Percentiles rank a stretch among this genome's conserved stretches.
These are phyloP conservation scores for Hypotaenidia okinawae DNA, from an alignment of 2,797 vertebrate species.

Conservation along the genomic window DNA sequence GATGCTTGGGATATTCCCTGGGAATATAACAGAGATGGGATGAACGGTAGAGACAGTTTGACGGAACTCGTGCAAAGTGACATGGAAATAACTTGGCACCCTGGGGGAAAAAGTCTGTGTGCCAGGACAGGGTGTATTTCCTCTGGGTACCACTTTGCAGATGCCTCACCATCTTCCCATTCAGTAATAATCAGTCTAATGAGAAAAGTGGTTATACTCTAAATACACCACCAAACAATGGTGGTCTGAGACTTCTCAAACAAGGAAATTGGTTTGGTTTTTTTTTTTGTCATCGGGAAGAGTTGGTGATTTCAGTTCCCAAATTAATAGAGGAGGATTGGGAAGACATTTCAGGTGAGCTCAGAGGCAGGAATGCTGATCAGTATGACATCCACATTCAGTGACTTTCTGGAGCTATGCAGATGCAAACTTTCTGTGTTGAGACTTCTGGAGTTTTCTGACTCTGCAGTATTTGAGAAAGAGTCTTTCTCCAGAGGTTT, in stretches of 20 bases:
- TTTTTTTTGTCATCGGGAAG: not conserved
- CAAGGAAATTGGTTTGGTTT: not conserved
- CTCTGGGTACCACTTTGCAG: not conserved
- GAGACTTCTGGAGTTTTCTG: not conserved
- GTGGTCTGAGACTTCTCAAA: not conserved
- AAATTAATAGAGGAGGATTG: not conserved
- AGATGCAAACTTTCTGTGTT: not conserved
- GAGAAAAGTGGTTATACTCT: not conserved
- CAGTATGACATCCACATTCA: not conserved
- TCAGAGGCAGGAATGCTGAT: not conserved
- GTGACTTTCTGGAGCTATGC: not conserved
- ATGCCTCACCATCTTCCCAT: not conserved
- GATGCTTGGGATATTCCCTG: not conserved
- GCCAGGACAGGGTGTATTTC: not conserved
- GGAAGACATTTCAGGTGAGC: not conserved
- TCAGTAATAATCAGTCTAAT: not conserved
- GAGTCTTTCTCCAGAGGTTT: not conserved
- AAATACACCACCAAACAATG: fast-evolving
- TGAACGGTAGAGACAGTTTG: not conserved
- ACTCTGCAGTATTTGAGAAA: not conserved
- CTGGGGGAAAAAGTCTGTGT: not conserved
- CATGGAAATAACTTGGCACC: not conserved
- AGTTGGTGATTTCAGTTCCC: not conserved
- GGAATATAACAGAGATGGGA: not conserved
- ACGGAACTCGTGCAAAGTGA: not conserved